Conservation (phyloP, 2,113 vertebrate genomes). For the Oncorhynchus clarkii region DNA sequence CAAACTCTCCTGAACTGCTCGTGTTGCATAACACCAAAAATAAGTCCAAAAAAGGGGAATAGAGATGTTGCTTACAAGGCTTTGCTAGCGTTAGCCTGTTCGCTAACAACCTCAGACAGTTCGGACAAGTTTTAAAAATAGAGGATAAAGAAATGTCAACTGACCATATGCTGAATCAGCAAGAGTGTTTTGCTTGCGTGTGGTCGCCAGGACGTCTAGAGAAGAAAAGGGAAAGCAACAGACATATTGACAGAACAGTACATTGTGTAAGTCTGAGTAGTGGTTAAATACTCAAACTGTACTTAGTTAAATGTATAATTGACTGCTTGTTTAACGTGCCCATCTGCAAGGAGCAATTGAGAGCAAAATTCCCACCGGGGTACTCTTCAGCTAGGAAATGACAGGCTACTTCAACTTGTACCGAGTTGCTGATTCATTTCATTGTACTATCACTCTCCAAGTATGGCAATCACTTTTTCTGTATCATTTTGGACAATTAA, state of each 20-base stretch:
- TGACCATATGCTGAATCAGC: constrained; percentile 78
- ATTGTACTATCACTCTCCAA: neutral
- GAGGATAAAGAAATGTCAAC: constrained; percentile 41
- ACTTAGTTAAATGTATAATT: constrained; percentile 15
- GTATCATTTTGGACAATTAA: constrained; percentile 1
- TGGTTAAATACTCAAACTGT: neutral
- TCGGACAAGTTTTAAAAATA: neutral
- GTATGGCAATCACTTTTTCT: constrained; percentile 2
- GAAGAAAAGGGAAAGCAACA: constrained; percentile 17
- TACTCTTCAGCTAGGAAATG: constrained; percentile 13
- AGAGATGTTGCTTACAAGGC: neutral
- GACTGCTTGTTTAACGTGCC: constrained; percentile 28
- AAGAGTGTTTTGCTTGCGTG: constrained; percentile 72
- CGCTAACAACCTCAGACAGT: neutral
- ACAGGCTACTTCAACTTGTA: constrained; percentile 13
- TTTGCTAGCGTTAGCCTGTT: neutral
- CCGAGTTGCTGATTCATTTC: constrained; percentile 31
- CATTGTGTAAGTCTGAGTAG: neutral
- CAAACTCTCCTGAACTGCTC: constrained; percentile 18
- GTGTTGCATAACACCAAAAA: neutral
- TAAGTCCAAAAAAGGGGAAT: neutral
- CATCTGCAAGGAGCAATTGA: constrained; percentile 15
- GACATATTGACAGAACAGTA: neutral
- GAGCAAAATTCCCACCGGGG: constrained; percentile 26
- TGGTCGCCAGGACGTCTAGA: constrained; percentile 76